phyloP scores from a whole-genome alignment of 1,140 invertebrate species.

The Musca domestica region DNA sequence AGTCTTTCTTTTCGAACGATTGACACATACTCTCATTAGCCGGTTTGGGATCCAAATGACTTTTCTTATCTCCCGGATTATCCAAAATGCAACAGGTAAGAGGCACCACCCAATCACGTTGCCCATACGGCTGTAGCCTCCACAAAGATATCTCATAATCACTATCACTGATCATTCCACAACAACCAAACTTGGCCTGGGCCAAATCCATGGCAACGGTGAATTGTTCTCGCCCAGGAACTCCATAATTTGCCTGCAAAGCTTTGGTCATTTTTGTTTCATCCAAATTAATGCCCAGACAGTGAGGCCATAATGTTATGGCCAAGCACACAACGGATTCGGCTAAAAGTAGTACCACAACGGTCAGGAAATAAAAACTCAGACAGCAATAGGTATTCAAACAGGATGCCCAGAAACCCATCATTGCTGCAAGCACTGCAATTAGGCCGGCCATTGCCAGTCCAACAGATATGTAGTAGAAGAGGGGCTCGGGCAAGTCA shows the following conservation, averaged over 20 bases:
- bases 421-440: constrained; percentile 64
- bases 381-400: constrained; percentile 70
- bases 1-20: constrained; percentile 61
- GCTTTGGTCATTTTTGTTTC: constrained; percentile 66
- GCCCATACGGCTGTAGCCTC: constrained; percentile 71
- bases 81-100: constrained; percentile 74
- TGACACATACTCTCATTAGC: constrained; percentile 71
- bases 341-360: constrained; percentile 67
- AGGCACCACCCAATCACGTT: constrained; percentile 70
- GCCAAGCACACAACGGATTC: constrained; percentile 71
- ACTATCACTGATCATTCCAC: constrained; percentile 73
- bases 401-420: constrained; percentile 78
- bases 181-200: constrained; percentile 77
- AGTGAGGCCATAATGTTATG: constrained; percentile 76
- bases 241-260: constrained; percentile 73
- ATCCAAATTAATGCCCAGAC: constrained; percentile 69
- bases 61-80: constrained; percentile 60
- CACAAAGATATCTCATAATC: constrained; percentile 82
- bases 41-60: constrained; percentile 76
- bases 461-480: constrained; percentile 71
- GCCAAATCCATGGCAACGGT: constrained; percentile 77
- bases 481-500: constrained; percentile 64
- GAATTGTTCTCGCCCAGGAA: constrained; percentile 67
- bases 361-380: constrained; percentile 70
- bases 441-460: constrained; percentile 65